A percentile compares a stretch with the other conserved stretches of the same genome.
Conservation (phyloP, 1,140 invertebrate genomes). For the Sinella curviseta region DNA sequence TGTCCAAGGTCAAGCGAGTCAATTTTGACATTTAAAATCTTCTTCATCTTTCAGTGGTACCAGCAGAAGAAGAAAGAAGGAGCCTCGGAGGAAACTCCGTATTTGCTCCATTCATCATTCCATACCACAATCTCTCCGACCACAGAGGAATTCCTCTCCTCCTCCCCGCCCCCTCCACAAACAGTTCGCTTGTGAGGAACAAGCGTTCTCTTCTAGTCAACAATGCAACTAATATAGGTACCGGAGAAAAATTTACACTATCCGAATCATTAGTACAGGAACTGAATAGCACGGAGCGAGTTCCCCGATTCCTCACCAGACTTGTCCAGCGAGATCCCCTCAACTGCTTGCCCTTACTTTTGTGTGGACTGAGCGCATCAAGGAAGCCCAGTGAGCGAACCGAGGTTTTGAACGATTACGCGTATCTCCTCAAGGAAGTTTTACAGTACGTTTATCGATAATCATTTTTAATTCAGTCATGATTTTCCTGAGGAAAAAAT, state of each 20-base stretch:
- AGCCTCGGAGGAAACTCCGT: neutral
- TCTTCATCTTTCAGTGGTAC: neutral
- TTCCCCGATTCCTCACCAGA: neutral
- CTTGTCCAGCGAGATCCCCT: neutral
- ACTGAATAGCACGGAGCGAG: neutral
- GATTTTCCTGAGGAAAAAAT: neutral
- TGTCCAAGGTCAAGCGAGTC: too few relatives aligned
- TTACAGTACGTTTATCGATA: neutral
- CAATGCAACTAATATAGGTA: neutral
- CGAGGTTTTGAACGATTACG: constrained; percentile 7
- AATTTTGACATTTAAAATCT: neutral
- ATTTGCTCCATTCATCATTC: neutral
- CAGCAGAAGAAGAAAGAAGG: constrained; percentile 12
- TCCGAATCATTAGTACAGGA: neutral
- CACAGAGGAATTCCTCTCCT: neutral
- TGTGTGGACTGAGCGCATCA: neutral
- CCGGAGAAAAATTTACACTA: neutral
- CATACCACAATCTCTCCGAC: neutral
- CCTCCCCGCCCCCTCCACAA: neutral
- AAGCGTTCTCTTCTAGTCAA: neutral
- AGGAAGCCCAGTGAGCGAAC: constrained; percentile 8
- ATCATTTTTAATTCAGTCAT: neutral
- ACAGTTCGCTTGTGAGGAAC: neutral
- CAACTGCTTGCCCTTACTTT: neutral
- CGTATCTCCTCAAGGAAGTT: neutral